These are phyloP conservation scores for Synchiropus splendidus DNA, from an alignment of 2,113 vertebrate genomes.

Conservation along the genomic window DNA sequence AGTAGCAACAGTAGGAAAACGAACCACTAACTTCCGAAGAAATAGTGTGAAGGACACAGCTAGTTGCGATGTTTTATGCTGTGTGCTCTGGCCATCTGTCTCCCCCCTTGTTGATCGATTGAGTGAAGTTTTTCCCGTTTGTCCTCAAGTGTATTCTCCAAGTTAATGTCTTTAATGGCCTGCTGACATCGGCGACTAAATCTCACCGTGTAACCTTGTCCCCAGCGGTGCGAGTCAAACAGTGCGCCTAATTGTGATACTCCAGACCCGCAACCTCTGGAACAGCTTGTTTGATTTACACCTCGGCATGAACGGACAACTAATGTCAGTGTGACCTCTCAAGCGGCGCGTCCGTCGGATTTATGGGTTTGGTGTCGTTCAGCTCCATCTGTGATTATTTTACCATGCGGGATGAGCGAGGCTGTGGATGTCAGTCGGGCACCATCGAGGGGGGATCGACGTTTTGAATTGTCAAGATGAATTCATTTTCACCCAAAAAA, in stretches of 20 bases:
- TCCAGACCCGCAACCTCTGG: constrained; percentile 5
- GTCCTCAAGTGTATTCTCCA: no score
- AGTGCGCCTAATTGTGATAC: constrained; percentile 5
- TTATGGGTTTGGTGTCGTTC: constrained; percentile 55
- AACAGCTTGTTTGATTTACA: constrained; percentile 55
- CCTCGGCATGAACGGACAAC: constrained; percentile 29
- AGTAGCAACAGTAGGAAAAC: no score
- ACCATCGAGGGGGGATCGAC: constrained; percentile 1
- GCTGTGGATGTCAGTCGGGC: constrained; percentile 14
- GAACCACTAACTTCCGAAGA: no score
- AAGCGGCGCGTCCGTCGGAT: constrained; percentile 56
- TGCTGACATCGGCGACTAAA: no score
- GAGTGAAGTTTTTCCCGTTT: no score
- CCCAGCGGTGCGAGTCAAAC: constrained; percentile 4
- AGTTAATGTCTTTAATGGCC: no score
- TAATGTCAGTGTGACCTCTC: constrained; percentile 59
- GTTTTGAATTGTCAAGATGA: no score
- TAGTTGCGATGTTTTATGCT: no score
- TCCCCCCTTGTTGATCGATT: no score
- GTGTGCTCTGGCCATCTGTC: no score
- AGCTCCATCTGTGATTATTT: constrained; percentile 63
- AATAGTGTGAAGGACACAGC: no score
- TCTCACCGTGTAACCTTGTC: constrained; percentile 7
- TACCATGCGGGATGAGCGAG: constrained; percentile 56
- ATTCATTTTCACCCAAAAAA: no score